Evolutionary conservation across 2,888 invertebrate genomes (phyloP).

Genomic region (Hydraecia micacea): DNA sequence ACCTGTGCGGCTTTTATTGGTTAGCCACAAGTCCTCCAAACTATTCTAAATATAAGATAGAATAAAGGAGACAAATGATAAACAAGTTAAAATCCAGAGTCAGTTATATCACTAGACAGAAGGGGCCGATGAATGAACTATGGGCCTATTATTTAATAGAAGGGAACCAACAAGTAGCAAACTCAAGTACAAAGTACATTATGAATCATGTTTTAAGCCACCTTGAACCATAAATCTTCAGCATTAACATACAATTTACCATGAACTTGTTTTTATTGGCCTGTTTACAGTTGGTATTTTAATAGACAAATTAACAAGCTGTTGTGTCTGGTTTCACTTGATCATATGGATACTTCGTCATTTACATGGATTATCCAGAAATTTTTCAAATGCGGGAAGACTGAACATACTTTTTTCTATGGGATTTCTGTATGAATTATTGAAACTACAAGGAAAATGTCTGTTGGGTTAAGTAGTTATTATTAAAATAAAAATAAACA

Average conservation of each 20-base stretch:
- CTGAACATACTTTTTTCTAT: too few relatives aligned
- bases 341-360: background rate
- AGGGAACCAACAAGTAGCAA: constrained; percentile 32
- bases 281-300: constrained; percentile 27
- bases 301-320: background rate
- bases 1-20: background rate
- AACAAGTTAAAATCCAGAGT: background rate
- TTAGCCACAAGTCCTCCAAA: background rate
- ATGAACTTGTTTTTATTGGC: constrained; percentile 13
- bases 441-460: too few relatives aligned
- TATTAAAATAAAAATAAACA: too few relatives aligned
- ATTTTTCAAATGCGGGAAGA: too few relatives aligned
- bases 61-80: background rate
- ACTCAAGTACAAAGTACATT: constrained; percentile 61
- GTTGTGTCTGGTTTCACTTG: background rate
- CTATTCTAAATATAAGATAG: background rate
- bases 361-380: background rate
- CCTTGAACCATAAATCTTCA: constrained; percentile 49
- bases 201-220: constrained; percentile 37
- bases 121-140: constrained; percentile 42
- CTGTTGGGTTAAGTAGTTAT: too few relatives aligned
- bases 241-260: constrained; percentile 25
- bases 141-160: constrained; percentile 57
- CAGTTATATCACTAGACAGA: background rate
- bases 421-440: too few relatives aligned